These are phyloP conservation scores for Cistogaster globosa DNA, from an alignment of 2,888 invertebrate species.

Conservation along the genomic window DNA sequence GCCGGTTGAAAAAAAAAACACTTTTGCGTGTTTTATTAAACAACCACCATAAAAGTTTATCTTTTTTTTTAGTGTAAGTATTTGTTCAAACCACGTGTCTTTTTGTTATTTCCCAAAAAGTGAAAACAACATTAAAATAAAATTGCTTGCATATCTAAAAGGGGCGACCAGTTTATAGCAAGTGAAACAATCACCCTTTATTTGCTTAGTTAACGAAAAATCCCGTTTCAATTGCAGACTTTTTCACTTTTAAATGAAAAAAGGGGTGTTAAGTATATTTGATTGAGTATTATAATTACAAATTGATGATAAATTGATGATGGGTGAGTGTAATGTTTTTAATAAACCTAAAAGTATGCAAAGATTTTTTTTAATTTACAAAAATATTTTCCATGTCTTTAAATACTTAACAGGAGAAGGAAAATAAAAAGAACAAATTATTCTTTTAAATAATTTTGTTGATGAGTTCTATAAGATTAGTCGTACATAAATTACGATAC, in stretches of 20 bases:
- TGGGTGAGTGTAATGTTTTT: slow-evolving; percentile 8
- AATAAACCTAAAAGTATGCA: slow-evolving; percentile 51
- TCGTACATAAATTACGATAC: too few relatives aligned
- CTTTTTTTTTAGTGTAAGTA: neutral
- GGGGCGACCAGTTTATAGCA: slow-evolving; percentile 15
- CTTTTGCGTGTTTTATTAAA: slow-evolving; percentile 37
- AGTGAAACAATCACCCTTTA: slow-evolving; percentile 57
- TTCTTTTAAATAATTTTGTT: neutral
- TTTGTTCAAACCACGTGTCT: slow-evolving; percentile 64
- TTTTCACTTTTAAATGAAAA: neutral
- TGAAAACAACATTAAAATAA: slow-evolving; percentile 1
- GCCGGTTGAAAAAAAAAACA: neutral
- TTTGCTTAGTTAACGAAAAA: slow-evolving; percentile 64
- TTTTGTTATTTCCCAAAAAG: slow-evolving; percentile 36
- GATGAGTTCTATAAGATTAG: too few relatives aligned
- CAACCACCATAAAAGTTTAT: slow-evolving; percentile 61
- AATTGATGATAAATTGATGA: slow-evolving; percentile 66
- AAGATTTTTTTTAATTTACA: neutral
- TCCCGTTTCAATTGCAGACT: slow-evolving; percentile 41
- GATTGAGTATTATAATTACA: slow-evolving; percentile 70
- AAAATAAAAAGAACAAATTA: too few relatives aligned
- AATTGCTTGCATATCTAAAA: slow-evolving; percentile 58
- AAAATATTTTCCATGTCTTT: neutral
- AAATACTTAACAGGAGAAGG: neutral
- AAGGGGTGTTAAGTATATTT: slow-evolving; percentile 65